Evolutionary conservation across 2,888 invertebrate genomes (phyloP).

Genomic region (Tipula helvola): DNA sequence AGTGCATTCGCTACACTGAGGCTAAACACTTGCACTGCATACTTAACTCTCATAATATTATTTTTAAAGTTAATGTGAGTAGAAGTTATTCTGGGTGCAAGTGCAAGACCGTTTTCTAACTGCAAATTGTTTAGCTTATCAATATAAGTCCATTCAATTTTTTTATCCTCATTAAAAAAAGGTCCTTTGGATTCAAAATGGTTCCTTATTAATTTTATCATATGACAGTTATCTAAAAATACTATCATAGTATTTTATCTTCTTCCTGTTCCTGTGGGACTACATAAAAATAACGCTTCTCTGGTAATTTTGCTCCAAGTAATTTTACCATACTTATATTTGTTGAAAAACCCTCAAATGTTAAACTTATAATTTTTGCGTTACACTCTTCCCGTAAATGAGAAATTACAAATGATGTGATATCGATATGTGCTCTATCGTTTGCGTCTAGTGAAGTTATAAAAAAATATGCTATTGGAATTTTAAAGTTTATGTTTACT

Average conservation of each 20-base stretch:
- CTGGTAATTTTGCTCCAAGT: background rate
- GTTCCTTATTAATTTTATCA: background rate
- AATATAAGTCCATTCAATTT: background rate
- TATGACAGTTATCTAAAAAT: background rate
- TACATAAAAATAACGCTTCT: background rate
- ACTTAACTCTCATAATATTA: background rate
- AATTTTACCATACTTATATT: background rate
- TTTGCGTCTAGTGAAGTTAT: background rate
- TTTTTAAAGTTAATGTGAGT: background rate
- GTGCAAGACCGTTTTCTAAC: background rate
- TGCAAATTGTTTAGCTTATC: background rate
- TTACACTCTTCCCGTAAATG: too few relatives aligned
- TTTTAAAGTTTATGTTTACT: background rate
- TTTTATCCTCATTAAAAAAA: background rate
- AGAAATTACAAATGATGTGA: too few relatives aligned
- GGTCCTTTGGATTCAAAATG: background rate
- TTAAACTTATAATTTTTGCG: too few relatives aligned
- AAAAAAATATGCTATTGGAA: background rate
- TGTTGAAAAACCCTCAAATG: too few relatives aligned
- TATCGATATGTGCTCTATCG: background rate
- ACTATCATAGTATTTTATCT: too few relatives aligned
- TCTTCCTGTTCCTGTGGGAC: background rate
- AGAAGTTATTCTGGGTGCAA: background rate
- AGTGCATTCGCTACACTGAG: too few relatives aligned
- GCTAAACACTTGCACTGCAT: too few relatives aligned